Evolutionary conservation across 2,113 vertebrate genomes (phyloP).

Genomic region (Rhagologus leucostigma): DNA sequence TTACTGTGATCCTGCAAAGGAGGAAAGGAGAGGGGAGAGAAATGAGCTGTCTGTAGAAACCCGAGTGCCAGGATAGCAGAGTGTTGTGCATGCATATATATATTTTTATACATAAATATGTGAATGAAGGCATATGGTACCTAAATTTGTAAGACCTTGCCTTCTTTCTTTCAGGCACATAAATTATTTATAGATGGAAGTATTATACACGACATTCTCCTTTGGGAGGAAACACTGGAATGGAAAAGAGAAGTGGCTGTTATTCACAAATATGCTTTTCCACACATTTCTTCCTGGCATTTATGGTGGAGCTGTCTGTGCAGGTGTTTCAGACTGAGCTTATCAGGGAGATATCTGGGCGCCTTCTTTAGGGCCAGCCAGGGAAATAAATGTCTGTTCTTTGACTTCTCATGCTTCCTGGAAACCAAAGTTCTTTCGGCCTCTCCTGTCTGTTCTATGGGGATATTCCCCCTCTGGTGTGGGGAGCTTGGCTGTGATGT

Average conservation of each 20-base stretch:
- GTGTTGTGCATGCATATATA: not conserved
- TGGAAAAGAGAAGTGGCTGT: not conserved
- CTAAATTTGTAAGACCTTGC: not conserved
- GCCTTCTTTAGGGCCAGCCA: not conserved
- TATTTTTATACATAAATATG: constrained; percentile 5
- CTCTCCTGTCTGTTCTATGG: not conserved
- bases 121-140: not conserved
- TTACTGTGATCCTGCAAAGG: not conserved
- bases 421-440: not conserved
- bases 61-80: not conserved
- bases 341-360: not conserved
- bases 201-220: not conserved
- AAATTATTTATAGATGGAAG: constrained; percentile 22
- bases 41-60: not conserved
- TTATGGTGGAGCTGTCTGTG: not conserved
- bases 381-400: not conserved
- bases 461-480: not conserved
- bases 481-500: not conserved
- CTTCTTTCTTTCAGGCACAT: not conserved
- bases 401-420: not conserved
- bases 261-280: not conserved
- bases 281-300: not conserved
- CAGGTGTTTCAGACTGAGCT: not conserved
- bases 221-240: not conserved
- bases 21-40: not conserved